A percentile compares a stretch with the other conserved stretches of the same genome.
Evolutionary conservation across 2,888 invertebrate genomes (phyloP).

Genomic region (Hirtodrosophila trivittata): DNA sequence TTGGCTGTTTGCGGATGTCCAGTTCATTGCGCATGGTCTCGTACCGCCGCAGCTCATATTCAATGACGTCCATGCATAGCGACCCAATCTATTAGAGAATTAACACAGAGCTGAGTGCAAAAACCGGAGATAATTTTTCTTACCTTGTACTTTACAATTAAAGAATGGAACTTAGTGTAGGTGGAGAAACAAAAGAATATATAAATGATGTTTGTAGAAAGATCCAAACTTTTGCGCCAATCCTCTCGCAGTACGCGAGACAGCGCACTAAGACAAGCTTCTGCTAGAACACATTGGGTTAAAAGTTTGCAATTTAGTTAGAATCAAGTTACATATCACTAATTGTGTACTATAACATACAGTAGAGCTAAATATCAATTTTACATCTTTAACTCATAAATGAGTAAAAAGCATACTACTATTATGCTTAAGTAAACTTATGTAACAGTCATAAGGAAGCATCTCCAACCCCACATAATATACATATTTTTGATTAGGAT

Average conservation of each 20-base stretch:
- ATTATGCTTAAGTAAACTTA: too few species aligned
- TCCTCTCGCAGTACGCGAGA: conserved; percentile 98
- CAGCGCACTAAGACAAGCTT: conserved; percentile 96
- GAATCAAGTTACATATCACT: too few species aligned
- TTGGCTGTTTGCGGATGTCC: conserved; percentile 85
- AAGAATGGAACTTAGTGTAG: conserved; percentile 96
- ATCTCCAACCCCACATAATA: too few species aligned
- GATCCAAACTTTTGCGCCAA: conserved; percentile 97
- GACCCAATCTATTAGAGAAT: conserved; percentile 90
- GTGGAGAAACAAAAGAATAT: conserved; percentile 99
- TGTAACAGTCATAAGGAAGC: too few species aligned
- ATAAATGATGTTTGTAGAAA: conserved; percentile 98
- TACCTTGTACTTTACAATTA: conserved; percentile 97
- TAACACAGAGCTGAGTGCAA: background rate
- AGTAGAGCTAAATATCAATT: too few species aligned
- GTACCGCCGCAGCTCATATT: conserved; percentile 96
- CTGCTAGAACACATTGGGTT: conserved; percentile 84
- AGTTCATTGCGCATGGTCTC: conserved; percentile 94
- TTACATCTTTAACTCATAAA: too few species aligned
- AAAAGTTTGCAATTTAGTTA: background rate
- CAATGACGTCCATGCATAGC: conserved; percentile 97
- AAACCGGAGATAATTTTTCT: conserved; percentile 33
- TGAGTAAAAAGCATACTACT: too few species aligned
- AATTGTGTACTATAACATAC: too few species aligned
- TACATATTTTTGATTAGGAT: too few species aligned